Base-by-base conservation (phyloP, 2,888 invertebrate species). In the Liodrosophila aerea region DNA sequence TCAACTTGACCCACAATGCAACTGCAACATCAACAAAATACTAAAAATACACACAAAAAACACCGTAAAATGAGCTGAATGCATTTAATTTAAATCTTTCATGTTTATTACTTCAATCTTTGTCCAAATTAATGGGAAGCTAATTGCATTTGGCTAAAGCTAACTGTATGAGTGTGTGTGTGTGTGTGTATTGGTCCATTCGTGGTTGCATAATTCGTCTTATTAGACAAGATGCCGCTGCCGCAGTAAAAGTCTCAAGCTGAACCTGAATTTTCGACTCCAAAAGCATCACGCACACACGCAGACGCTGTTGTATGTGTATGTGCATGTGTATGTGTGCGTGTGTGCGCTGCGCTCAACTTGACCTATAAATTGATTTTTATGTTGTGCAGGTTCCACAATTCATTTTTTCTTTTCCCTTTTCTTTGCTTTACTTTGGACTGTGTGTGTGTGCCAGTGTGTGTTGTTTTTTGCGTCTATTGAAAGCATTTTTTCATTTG, bases 301-400 rank as follows among this genome's bases (percentile, higher is more conserved):
- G 46, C 41, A 45, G 45, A 52, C 43, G 43, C 47, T 44, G 22
- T 57, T 45, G 51, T 3, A 47, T 22, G 33, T 18, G 40, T 7
- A 7, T n/a, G 12, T 12, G 30, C 18, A 46, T 3, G 29, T 15
- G 30, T 27, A 15, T 27, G 13, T n/a, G 37, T 15, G 34, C 8
- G 29, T 34, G 56, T 60, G 18, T 51, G 34, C 12, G 52, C 58
- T 68, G 76, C 67, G 76, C 76, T 86, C 87, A 86, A 87, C 86
- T 86, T 86, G 86, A 86, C 86, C 86, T 81, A 86, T 86, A 87
- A 87, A 87, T 71, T 66, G 80, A 73, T 73, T 83, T 83, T 73
- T 39, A 78, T 70, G 84, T 87, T 82, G 87, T 84, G 73, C 81
- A 83, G 87, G 80, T 64, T 85, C 85, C 73, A 41, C 40, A 22